Evolutionary conservation across 1,140 invertebrate species (phyloP).

Genomic region (Arctopsyche grandis): DNA sequence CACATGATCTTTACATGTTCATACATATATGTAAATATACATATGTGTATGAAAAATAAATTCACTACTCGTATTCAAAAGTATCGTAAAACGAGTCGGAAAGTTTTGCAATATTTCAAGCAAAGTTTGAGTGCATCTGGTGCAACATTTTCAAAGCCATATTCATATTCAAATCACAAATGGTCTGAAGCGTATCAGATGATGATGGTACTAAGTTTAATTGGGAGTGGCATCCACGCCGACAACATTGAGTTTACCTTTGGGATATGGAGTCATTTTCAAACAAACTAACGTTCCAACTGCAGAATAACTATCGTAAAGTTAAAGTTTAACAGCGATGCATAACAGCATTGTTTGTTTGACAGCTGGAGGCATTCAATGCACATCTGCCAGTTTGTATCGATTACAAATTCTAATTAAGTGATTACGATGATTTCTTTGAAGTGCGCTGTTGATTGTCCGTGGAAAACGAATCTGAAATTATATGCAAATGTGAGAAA

Average conservation of each 20-base stretch:
- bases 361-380: too few relatives aligned
- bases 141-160: background rate
- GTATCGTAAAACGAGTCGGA: too few relatives aligned
- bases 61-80: too few relatives aligned
- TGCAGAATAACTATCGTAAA: background rate
- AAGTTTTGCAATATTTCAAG: too few relatives aligned
- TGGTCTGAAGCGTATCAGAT: background rate
- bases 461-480: background rate
- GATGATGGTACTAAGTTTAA: background rate
- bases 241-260: background rate
- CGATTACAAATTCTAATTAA: too few relatives aligned
- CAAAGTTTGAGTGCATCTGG: background rate
- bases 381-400: too few relatives aligned
- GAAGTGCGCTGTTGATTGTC: background rate
- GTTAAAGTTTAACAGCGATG: too few relatives aligned
- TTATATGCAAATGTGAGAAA: background rate
- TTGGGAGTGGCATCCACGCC: background rate
- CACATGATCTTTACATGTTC: too few relatives aligned
- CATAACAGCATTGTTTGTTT: too few relatives aligned
- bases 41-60: too few relatives aligned
- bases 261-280: background rate
- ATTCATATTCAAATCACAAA: conserved; percentile 16
- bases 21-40: too few relatives aligned
- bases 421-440: too few relatives aligned
- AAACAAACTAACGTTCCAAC: background rate